Evolutionary conservation across 2,797 vertebrate genomes (phyloP), one percentile per base, ranked within the genome.

Genomic region (Clarias platycephalus): DNA sequence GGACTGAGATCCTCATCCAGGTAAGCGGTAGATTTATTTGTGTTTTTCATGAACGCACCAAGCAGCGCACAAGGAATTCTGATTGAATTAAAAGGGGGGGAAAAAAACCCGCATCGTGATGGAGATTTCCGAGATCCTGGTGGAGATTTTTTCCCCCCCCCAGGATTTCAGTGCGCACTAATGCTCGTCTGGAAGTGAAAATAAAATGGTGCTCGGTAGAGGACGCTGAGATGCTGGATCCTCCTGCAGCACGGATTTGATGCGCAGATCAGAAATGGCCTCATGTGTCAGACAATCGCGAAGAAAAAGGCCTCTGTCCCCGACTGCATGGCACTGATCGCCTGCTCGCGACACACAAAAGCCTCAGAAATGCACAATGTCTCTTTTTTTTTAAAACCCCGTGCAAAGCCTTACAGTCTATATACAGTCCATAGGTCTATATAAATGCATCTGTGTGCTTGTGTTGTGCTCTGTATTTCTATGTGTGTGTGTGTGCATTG

Each of bases 221-320:
- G 90, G 88, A 76, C 88, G 93, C 85, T 92, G 92, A 92, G 92
- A 92, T 93, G 93, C 91, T 90, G 79, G 91, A 83, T 87, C 84
- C 86, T 92, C 89, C 91, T 92, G 90, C 90, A 92, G 90, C 86
- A 90, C 90, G 91, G 92, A 93, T 91, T 49, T 93, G 92, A 94
- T 93, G 93, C 93, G 92, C 92, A 93, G 93, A 34, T 34, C 93
- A 93, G 93, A 93, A 85, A 90, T 87, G 85, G 84, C 85, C 82
- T 88, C 78, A 88, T 86, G 82, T 83, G 82, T 34, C 83, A 85
- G 83, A 89, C 87, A 80, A 87, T 58, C 84, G 82, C 71, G 82
- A 84, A 81, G 85, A 89, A 87, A 86, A 88, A 86, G 87, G 87
- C 87, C 88, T 89, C 85, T 88, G 88, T 89, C 62, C 83, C 66